Percentiles rank a stretch among this genome's conserved stretches.
Conservation (phyloP, 2,113 vertebrate species). For the Corythornis vintsioides region DNA sequence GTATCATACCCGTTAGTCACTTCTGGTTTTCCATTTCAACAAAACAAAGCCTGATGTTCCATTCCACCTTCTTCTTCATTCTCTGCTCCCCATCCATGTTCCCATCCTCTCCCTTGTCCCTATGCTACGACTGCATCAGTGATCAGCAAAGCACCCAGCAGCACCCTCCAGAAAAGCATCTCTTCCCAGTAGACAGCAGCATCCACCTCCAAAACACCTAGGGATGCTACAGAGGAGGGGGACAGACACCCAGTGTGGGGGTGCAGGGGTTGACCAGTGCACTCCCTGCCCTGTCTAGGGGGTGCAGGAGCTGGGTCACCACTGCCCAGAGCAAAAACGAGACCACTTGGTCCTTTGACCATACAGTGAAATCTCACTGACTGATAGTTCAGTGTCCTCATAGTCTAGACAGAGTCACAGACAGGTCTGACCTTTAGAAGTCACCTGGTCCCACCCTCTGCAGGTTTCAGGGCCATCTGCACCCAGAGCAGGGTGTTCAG, state of each 20-base stretch:
- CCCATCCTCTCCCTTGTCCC: neutral
- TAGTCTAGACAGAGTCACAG: neutral
- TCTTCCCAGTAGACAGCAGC: neutral
- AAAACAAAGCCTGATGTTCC: neutral
- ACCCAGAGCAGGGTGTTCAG: too few relatives aligned
- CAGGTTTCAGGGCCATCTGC: too few relatives aligned
- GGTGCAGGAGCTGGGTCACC: neutral
- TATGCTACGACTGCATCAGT: fast-evolving
- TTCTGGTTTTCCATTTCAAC: neutral
- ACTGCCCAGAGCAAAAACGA: neutral
- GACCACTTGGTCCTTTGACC: neutral
- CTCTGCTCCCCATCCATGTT: fast-evolving
- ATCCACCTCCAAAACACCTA: neutral
- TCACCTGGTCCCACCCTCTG: too few relatives aligned
- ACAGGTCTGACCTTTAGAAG: too few relatives aligned
- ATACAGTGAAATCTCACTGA: fast-evolving
- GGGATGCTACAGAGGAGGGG: neutral
- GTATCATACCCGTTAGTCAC: neutral
- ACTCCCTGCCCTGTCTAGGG: too few relatives aligned
- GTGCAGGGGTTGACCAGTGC: neutral
- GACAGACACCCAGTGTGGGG: fast-evolving
- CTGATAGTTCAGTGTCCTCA: neutral
- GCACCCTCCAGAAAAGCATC: neutral
- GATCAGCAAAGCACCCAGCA: neutral
- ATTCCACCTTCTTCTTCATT: neutral